phyloP scores from a whole-genome alignment of 2,797 vertebrate genomes.

The Artibeus jamaicensis region DNA sequence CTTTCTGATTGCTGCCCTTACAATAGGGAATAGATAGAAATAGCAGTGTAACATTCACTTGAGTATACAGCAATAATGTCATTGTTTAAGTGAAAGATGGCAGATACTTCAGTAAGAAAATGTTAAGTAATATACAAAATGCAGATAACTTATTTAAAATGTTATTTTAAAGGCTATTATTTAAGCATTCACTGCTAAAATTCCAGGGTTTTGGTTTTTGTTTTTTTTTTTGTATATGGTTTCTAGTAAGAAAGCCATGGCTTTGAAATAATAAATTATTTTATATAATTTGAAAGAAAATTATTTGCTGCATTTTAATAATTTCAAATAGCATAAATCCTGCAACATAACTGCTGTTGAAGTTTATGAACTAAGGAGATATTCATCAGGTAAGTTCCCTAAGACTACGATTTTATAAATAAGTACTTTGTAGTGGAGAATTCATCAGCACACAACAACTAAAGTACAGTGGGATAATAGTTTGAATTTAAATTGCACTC shows the following conservation, averaged over 20 bases:
- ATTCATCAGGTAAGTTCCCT: neutral
- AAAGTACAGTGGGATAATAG: neutral
- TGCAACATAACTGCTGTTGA: neutral
- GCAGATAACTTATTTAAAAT: neutral
- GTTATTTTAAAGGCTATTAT: neutral
- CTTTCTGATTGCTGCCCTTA: neutral
- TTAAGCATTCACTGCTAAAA: neutral
- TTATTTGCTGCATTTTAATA: neutral
- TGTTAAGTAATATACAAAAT: neutral
- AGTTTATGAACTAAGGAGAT: neutral
- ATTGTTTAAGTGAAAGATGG: neutral
- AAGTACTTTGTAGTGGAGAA: neutral
- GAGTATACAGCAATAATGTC: neutral
- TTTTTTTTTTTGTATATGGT: neutral
- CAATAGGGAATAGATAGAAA: neutral
- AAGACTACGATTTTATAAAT: slow-evolving; percentile 25
- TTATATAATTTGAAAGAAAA: slow-evolving; percentile 16
- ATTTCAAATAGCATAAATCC: slow-evolving; percentile 15
- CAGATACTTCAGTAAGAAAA: neutral
- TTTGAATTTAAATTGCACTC: slow-evolving; percentile 37
- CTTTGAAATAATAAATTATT: neutral
- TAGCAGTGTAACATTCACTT: neutral
- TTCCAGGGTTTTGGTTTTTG: neutral
- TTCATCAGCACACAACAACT: neutral
- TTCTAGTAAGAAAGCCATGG: neutral